These are phyloP conservation scores for Parapsyche elsis DNA, from an alignment of 1,140 invertebrate genomes.

Conservation along the genomic window DNA sequence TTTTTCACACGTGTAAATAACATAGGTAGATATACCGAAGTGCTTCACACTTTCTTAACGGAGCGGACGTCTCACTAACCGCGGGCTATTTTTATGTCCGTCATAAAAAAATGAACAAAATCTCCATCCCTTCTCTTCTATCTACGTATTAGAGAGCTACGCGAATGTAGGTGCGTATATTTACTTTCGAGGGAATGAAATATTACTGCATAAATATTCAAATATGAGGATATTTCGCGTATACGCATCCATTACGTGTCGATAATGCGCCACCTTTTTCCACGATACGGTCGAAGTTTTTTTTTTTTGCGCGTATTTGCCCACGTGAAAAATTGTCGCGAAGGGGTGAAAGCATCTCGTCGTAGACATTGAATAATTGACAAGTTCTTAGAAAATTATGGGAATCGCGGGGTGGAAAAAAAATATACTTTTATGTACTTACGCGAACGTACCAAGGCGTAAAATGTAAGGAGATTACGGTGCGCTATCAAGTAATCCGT, in stretches of 20 bases:
- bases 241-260: neutral
- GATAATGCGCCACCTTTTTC: neutral
- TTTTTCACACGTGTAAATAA: slow-evolving; percentile 42
- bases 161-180: neutral
- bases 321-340: slow-evolving; percentile 22
- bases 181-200: neutral
- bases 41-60: neutral
- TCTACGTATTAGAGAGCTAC: neutral
- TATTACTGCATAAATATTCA: neutral
- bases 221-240: neutral
- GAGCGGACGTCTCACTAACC: slow-evolving; percentile 26
- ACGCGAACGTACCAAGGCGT: slow-evolving; percentile 20
- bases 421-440: neutral
- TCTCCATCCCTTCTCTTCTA: neutral
- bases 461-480: slow-evolving; percentile 39
- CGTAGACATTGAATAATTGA: slow-evolving; percentile 40
- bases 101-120: slow-evolving; percentile 6
- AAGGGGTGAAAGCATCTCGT: neutral
- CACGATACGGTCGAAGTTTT: too few relatives aligned
- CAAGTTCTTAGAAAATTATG: slow-evolving; percentile 39
- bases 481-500: slow-evolving; percentile 36
- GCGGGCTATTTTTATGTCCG: slow-evolving; percentile 31
- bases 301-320: slow-evolving; percentile 8
- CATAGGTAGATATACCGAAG: neutral
- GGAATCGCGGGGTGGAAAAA: slow-evolving; percentile 28